Evolutionary conservation across 2,797 vertebrate genomes (phyloP).

Genomic region (Alca torda): DNA sequence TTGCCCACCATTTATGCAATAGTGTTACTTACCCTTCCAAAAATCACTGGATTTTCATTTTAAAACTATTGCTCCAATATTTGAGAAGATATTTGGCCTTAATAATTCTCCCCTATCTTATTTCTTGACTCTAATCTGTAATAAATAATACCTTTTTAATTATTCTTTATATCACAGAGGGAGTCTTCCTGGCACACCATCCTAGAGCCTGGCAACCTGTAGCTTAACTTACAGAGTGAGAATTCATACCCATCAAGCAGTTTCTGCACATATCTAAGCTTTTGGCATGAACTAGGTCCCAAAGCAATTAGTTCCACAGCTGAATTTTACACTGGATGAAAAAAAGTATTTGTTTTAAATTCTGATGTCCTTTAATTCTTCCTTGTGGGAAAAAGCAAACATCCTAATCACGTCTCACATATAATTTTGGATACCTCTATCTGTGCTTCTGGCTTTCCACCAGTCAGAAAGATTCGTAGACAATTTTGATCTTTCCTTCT

Average conservation of each 20-base stretch:
- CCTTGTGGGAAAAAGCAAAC: not conserved
- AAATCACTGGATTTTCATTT: not conserved
- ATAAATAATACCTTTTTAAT: not conserved
- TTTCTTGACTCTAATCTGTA: not conserved
- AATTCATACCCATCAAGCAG: not conserved
- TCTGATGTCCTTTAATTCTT: not conserved
- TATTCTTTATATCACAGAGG: not conserved
- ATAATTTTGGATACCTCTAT: not conserved
- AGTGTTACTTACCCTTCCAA: not conserved
- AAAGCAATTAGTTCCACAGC: not conserved
- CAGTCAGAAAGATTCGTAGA: not conserved
- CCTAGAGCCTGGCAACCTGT: not conserved
- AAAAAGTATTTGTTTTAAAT: not conserved
- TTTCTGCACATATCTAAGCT: not conserved
- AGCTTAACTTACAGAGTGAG: not conserved
- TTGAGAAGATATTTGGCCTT: not conserved
- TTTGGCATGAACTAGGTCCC: not conserved
- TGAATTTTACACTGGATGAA: not conserved
- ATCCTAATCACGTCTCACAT: not conserved
- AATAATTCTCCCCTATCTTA: not conserved
- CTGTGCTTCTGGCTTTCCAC: not conserved
- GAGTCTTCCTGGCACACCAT: not conserved
- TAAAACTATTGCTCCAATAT: not conserved
- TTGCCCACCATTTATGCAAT: not conserved
- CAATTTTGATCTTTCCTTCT: not conserved